These are phyloP conservation scores for Disparrhopalites patrizii DNA, from an alignment of 2,888 invertebrate genomes.

Conservation along the genomic window DNA sequence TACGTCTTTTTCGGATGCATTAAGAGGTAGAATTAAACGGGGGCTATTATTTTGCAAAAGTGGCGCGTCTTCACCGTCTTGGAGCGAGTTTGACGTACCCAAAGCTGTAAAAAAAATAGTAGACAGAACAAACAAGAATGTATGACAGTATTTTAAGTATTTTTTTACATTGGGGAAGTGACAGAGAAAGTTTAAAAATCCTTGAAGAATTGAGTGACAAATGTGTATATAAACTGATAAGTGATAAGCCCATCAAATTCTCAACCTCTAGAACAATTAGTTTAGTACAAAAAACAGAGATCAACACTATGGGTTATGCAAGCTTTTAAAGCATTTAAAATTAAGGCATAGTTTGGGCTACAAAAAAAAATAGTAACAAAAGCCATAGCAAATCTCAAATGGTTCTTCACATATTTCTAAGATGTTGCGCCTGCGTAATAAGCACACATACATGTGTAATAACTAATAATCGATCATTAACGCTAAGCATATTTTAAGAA, in stretches of 20 bases:
- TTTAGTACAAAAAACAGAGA: no score
- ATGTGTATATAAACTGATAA: neutral
- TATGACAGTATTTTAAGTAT: neutral
- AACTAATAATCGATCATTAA: no score
- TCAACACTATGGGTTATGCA: no score
- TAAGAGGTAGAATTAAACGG: conserved; percentile 8
- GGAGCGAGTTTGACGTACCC: conserved; percentile 9
- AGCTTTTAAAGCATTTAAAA: neutral
- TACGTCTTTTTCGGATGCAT: conserved; percentile 15
- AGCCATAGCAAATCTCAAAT: neutral
- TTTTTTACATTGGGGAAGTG: neutral
- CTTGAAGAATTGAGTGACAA: neutral
- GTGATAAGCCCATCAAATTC: no score
- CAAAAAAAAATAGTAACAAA: neutral
- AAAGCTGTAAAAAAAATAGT: conserved; percentile 16
- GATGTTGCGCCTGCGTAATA: no score
- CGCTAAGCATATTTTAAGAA: no score
- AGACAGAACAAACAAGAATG: conserved; percentile 21
- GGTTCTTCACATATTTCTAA: no score
- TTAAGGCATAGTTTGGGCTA: neutral
- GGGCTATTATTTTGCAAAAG: conserved; percentile 20
- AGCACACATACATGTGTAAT: no score
- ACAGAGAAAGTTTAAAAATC: no score
- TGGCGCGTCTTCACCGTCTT: conserved; percentile 15
- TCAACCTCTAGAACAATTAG: no score